These are phyloP conservation scores for Psittacula derbiana DNA, from an alignment of 2,797 vertebrate genomes.

Conservation along the genomic window DNA sequence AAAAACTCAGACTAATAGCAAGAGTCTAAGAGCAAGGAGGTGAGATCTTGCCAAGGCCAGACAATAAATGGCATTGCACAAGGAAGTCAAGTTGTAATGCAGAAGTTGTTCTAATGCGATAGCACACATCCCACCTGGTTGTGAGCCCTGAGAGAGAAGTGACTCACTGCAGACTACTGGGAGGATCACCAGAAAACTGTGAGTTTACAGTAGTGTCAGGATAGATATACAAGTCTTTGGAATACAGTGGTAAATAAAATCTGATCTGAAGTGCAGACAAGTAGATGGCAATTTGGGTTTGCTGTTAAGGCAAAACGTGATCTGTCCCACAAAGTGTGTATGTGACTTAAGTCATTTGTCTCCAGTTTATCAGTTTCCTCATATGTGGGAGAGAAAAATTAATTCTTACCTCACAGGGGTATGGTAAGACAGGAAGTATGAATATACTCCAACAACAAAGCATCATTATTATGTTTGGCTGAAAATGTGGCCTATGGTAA, in stretches of 20 bases:
- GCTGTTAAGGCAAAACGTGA: background rate
- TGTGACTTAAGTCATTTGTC: background rate
- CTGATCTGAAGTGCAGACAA: background rate
- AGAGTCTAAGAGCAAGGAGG: background rate
- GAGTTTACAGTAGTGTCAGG: background rate
- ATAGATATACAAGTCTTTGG: background rate
- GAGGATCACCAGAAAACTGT: background rate
- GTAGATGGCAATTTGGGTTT: background rate
- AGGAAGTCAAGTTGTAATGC: background rate
- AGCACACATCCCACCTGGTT: background rate
- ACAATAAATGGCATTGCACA: background rate
- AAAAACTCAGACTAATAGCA: background rate
- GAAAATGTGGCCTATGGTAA: background rate
- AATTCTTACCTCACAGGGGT: background rate
- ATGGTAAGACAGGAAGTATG: background rate
- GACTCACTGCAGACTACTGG: background rate
- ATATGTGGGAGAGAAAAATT: background rate
- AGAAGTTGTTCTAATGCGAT: accelerated
- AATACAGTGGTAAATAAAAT: background rate
- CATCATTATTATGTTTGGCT: slow-evolving; percentile 17
- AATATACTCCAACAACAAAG: slow-evolving; percentile 20
- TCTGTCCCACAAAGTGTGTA: background rate
- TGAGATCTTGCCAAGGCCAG: background rate
- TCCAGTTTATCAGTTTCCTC: background rate
- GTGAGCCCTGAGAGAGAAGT: accelerated